Conservation (phyloP, 2,113 vertebrate species). For the Todiramphus chloris region DNA sequence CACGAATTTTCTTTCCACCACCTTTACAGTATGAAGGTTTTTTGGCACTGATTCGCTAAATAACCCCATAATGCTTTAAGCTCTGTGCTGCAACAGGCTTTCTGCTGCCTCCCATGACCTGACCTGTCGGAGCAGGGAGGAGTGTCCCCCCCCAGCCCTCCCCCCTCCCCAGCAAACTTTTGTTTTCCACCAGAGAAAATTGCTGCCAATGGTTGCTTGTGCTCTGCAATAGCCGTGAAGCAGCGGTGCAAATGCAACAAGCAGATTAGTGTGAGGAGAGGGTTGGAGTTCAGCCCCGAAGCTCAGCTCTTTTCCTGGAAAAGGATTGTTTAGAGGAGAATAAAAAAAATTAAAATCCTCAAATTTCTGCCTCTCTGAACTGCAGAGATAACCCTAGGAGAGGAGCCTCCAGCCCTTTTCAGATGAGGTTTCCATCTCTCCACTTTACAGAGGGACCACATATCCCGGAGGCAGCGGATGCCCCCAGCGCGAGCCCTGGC, state of each 20-base stretch:
- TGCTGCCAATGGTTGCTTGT: neutral
- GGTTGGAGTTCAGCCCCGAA: neutral
- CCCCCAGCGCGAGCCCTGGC: rapidly evolving
- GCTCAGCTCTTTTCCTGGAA: neutral
- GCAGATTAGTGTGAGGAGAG: rapidly evolving
- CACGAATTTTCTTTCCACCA: neutral
- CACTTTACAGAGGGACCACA: neutral
- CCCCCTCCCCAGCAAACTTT: rapidly evolving
- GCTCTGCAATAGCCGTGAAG: neutral
- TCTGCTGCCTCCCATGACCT: neutral
- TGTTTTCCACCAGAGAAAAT: neutral
- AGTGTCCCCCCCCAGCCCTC: neutral
- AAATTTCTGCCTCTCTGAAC: neutral
- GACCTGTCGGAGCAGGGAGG: neutral
- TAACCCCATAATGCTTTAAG: neutral
- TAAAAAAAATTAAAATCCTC: neutral
- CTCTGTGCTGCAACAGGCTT: neutral
- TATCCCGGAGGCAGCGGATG: neutral
- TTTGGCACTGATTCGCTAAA: neutral
- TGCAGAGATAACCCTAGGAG: neutral
- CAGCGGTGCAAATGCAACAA: neutral
- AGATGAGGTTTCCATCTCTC: neutral
- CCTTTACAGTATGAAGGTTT: neutral
- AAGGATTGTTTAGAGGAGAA: neutral
- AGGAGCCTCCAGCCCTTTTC: rapidly evolving